Base-by-base conservation (phyloP, 2,888 invertebrate genomes). In the Timema cristinae region DNA sequence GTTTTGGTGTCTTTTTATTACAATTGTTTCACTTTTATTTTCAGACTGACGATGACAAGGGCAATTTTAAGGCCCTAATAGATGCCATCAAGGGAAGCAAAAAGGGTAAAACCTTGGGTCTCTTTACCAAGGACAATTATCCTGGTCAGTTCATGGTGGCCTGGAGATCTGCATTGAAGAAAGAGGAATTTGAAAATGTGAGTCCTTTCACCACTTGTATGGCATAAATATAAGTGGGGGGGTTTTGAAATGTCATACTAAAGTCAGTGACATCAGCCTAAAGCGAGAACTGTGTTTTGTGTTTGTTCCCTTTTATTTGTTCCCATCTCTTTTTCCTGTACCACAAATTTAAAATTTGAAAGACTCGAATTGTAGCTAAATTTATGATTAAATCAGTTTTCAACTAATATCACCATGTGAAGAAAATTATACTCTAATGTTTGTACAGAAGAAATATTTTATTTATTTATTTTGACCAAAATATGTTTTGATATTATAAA, bases 91-190 rank as follows among this genome's bases (percentile, higher is more conserved):
- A 94, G 82, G 89, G 87, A 73, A 96, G 96, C 50, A 95, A 93
- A 83, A 90, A 90, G 73, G 97, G 97, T 9, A 95, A 94, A 83
- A 89, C 88, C 0, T 81, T 97, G 67, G 98, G 98, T 0, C 90
- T 93, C 11, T 98, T 98, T 81, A 84, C 87, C 0, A 99, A 98
- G 84, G 98, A 98, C 81, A 93, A 93, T 76, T 97, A 93, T 81
- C 91, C 93, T 0, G 96, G 97, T 13, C 93, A 95, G 76, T 97
- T 99, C 79, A 92, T 95, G 84, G 94, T 95, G 79, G 87, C 91
- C 50, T 99, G 98, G 98, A 90, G 94, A 77, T 86, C 88, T 48
- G 87, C 88, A 0, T 80, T 98, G 63, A 92, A 92, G 77, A 86
- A 87, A 13, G 91, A 91, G 77, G 89, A 88, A 72, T 94, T 97